Percentiles rank a stretch among this genome's conserved stretches.
Evolutionary conservation across 2,888 invertebrate species (phyloP).

Genomic region (Cenopis cana): DNA sequence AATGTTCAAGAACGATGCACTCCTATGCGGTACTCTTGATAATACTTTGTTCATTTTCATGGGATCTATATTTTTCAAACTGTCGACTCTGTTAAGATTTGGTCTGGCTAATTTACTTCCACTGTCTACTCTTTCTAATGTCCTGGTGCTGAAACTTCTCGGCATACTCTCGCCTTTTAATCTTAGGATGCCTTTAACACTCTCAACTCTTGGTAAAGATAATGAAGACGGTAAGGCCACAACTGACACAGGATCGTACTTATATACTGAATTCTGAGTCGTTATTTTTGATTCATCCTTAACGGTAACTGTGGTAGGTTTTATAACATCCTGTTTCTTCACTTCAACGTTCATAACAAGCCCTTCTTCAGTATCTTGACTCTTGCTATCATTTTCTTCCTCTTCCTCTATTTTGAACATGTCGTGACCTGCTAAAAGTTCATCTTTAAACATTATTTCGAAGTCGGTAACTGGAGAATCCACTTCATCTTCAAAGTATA

Average conservation of each 20-base stretch:
- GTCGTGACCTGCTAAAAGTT: slow-evolving; percentile 69
- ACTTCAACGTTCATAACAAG: slow-evolving; percentile 74
- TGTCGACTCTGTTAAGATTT: slow-evolving; percentile 73
- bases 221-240: slow-evolving; percentile 69
- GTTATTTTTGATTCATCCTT: slow-evolving; percentile 80
- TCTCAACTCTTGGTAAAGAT: slow-evolving; percentile 74
- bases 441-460: slow-evolving; percentile 84
- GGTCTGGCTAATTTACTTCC: slow-evolving; percentile 61
- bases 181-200: slow-evolving; percentile 74
- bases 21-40: slow-evolving; percentile 76
- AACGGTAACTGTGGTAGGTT: slow-evolving; percentile 76
- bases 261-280: slow-evolving; percentile 68
- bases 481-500: slow-evolving; percentile 81
- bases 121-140: slow-evolving; percentile 72
- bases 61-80: slow-evolving; percentile 76
- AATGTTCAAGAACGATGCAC: slow-evolving; percentile 80
- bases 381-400: slow-evolving; percentile 72
- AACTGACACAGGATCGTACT: slow-evolving; percentile 73
- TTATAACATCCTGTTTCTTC: slow-evolving; percentile 75
- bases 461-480: slow-evolving; percentile 81
- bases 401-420: slow-evolving; percentile 83
- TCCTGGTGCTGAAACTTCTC: slow-evolving; percentile 73
- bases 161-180: slow-evolving; percentile 60
- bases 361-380: slow-evolving; percentile 75
- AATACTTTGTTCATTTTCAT: slow-evolving; percentile 74